Evolutionary conservation across 2,113 vertebrate species (phyloP).

Genomic region (Microcebus jonahi): DNA sequence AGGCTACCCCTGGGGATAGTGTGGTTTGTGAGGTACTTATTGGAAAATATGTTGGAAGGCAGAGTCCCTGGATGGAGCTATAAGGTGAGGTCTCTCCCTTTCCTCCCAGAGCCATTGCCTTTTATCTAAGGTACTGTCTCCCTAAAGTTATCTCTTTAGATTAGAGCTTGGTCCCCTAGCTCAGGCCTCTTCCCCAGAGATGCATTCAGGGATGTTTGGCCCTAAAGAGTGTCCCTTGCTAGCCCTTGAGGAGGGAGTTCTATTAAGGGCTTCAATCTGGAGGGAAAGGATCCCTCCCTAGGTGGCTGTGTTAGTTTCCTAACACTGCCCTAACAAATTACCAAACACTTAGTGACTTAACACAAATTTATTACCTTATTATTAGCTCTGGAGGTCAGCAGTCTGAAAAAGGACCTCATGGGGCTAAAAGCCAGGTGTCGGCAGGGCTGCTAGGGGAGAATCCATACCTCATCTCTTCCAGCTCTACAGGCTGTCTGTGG

Average conservation of each 20-base stretch:
- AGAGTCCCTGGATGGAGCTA: neutral
- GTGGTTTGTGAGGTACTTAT: neutral
- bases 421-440: neutral
- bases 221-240: neutral
- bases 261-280: neutral
- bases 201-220: neutral
- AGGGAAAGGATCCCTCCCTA: neutral
- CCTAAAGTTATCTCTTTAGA: neutral
- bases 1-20: neutral
- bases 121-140: neutral
- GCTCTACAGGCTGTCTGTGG: neutral
- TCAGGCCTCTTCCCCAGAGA: neutral
- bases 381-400: neutral
- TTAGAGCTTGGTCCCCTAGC: neutral
- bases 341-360: neutral
- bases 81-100: neutral
- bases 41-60: neutral
- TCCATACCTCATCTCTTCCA: neutral
- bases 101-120: neutral
- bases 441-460: neutral
- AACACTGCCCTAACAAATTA: neutral
- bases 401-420: neutral
- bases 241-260: neutral
- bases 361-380: neutral
- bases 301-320: neutral